Conservation (phyloP, 2,797 vertebrate species). For the Ispidina lecontei region DNA sequence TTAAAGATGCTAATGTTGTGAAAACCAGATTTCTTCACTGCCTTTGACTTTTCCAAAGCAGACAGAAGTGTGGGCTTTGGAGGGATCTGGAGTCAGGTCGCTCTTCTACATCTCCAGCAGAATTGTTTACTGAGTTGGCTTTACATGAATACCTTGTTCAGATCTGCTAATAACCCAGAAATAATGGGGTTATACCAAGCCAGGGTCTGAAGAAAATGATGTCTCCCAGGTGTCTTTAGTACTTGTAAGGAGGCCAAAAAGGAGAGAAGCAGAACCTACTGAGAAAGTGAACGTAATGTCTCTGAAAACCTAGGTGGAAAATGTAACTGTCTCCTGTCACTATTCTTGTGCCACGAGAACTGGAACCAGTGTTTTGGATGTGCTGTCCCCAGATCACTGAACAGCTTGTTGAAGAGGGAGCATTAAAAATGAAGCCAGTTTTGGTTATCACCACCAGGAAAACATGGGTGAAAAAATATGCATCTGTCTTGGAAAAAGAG, state of each 20-base stretch:
- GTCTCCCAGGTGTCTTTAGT: constrained; percentile 12
- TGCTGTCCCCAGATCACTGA: not conserved
- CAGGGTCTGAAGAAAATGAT: not conserved
- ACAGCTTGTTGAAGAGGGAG: not conserved
- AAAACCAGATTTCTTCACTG: not conserved
- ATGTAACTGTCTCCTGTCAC: not conserved
- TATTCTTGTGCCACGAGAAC: not conserved
- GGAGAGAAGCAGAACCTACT: not conserved
- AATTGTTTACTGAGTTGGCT: constrained; percentile 19
- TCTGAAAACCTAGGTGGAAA: not conserved
- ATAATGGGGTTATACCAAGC: not conserved
- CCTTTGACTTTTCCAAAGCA: not conserved
- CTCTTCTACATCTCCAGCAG: not conserved
- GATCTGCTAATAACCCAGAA: constrained; percentile 29
- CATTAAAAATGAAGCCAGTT: not conserved
- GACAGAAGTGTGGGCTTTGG: not conserved
- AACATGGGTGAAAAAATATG: not conserved
- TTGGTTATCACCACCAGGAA: not conserved
- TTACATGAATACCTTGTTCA: not conserved
- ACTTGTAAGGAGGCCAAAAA: not conserved
- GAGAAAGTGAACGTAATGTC: not conserved
- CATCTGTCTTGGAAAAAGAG: not conserved
- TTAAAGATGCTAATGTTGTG: not conserved
- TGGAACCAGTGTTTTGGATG: not conserved
- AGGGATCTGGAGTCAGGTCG: not conserved